Base-by-base conservation (phyloP, 1,140 invertebrate genomes). In the Oreohelix idahoensis region DNA sequence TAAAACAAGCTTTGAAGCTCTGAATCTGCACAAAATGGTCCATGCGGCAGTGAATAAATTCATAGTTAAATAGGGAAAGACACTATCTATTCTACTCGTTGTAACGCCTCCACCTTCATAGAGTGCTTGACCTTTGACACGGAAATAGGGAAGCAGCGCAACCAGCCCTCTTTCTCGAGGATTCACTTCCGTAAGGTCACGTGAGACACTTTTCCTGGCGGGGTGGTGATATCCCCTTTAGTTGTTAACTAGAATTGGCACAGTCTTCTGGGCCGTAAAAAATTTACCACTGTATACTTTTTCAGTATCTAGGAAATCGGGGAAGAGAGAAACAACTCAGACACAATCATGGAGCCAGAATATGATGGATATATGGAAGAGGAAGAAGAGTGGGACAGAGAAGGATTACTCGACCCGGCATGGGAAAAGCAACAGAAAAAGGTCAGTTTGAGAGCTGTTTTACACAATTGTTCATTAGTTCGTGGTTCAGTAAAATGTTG, bases 381-480 rank as follows among this genome's bases (percentile, higher is more conserved):
- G 89, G 98, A 99, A 93, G 98, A 99, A 93, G 98, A 99, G 94
- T 99, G 98, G 98, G 98, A 99, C 93, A 95, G 98, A 87, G 98
- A 99, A 94, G 98, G 98, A 93, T 95, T 99, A 85, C 95, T 99
- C 88, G 98, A 99, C 94, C 98, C 98, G 85, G 97, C 98, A 89
- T 99, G 98, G 98, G 98, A 99, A 94, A 99, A 99, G 94, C 98
- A 99, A 95, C 98, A 99, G 94, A 98, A 98, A 96, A 99, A 99
- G 90, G 92, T 92, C 84, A 85, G 89, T 88, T 38, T 70, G 49
- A 51, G 53, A 78, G 51, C 53, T 58, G 53, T 23, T 58, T 58
- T 23, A 58, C 26, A 23, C 13, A 58, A 4, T 58, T 29, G n/a
- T 66, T 66, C 20, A 29, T 32, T 35, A 66, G n/a, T 66, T 66